These are phyloP conservation scores for Heliconius sara DNA, from an alignment of 2,888 invertebrate genomes.

Conservation along the genomic window DNA sequence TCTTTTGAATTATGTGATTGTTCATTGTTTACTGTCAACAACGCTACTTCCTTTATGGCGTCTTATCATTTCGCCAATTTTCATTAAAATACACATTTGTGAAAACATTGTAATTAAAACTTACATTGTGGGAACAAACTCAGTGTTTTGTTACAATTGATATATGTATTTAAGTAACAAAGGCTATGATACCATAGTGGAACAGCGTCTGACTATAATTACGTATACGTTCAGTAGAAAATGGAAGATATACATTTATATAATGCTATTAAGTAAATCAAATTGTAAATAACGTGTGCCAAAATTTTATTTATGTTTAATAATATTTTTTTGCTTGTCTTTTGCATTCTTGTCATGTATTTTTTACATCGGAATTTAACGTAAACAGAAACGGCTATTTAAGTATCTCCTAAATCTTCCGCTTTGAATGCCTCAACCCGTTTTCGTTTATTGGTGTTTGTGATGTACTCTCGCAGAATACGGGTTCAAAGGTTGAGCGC, in stretches of 20 bases:
- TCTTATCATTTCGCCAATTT: neutral
- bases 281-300: neutral
- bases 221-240: too few relatives aligned
- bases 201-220: neutral
- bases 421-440: constrained; percentile 11
- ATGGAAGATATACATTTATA: too few relatives aligned
- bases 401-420: constrained; percentile 16
- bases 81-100: neutral
- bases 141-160: neutral
- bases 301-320: neutral
- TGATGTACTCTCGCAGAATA: constrained; percentile 20
- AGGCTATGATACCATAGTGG: too few relatives aligned
- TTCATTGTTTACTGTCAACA: constrained; percentile 16
- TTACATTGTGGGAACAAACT: neutral
- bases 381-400: neutral
- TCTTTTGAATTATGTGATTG: neutral
- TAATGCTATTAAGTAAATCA: neutral
- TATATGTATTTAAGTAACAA: neutral
- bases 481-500: constrained; percentile 16
- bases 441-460: constrained; percentile 19
- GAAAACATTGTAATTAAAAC: neutral
- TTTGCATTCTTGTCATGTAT: neutral
- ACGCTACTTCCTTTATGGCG: constrained; percentile 2
- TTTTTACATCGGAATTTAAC: neutral
- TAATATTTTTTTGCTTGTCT: neutral